phyloP scores from a whole-genome alignment of 2,888 invertebrate genomes.

The Drosophila mayaguana region DNA sequence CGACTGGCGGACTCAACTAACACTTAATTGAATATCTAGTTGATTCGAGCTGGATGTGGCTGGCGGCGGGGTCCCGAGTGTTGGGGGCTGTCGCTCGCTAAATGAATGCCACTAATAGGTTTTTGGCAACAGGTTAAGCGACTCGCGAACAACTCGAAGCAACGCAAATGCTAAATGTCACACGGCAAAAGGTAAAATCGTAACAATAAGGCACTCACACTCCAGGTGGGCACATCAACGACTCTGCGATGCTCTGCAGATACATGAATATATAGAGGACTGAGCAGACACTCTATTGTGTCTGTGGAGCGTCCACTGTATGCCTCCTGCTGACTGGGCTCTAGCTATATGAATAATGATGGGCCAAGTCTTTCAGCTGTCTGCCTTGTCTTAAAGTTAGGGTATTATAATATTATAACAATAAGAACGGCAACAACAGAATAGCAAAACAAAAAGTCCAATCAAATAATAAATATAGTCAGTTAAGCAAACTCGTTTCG shows the following conservation, averaged over 20 bases:
- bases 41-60: slow-evolving; percentile 6
- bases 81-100: slow-evolving; percentile 16
- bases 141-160: slow-evolving; percentile 29
- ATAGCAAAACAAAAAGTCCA: not conserved
- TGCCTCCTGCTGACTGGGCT: no score
- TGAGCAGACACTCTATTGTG: no score
- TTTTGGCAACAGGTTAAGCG: slow-evolving; percentile 65
- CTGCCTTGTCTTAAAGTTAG: not conserved
- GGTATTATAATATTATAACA: slow-evolving; percentile 15
- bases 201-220: slow-evolving; percentile 22
- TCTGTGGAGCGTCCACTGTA: no score
- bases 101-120: slow-evolving; percentile 48
- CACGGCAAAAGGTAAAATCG: slow-evolving; percentile 39
- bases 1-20: slow-evolving; percentile 13
- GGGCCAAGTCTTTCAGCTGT: not conserved
- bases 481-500: slow-evolving; percentile 39
- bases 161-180: slow-evolving; percentile 54
- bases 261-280: not conserved
- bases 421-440: slow-evolving; percentile 10
- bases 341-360: not conserved
- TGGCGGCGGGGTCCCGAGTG: not conserved
- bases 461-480: slow-evolving; percentile 22
- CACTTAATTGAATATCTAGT: slow-evolving; percentile 32
- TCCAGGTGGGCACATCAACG: not conserved
- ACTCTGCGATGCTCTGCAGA: not conserved